Conservation (phyloP, 2,797 vertebrate species). For the Mus minutoides region DNA sequence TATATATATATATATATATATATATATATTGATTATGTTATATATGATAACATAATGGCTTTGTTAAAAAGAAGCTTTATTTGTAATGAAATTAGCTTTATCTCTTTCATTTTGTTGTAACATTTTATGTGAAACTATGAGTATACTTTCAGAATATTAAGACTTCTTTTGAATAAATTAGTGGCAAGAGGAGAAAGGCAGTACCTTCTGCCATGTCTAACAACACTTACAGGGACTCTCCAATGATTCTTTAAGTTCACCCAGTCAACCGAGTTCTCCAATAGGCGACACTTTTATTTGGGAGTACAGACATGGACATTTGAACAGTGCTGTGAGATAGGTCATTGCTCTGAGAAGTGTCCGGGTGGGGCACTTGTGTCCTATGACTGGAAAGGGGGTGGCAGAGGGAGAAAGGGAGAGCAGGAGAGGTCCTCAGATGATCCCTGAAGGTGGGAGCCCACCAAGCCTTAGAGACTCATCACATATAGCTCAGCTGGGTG, state of each 20-base stretch:
- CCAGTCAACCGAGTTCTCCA: neutral
- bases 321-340: neutral
- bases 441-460: neutral
- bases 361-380: neutral
- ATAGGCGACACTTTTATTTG: neutral
- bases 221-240: neutral
- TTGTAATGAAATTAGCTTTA: neutral
- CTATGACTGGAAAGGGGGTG: neutral
- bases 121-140: conserved; percentile 7
- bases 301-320: neutral
- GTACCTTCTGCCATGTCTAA: neutral
- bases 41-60: neutral
- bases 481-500: neutral
- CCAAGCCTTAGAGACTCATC: neutral
- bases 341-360: rapidly evolving
- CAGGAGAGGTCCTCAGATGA: neutral
- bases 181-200: neutral
- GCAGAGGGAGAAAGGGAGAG: neutral
- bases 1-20: too few relatives aligned
- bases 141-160: neutral
- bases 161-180: conserved; percentile 13
- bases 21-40: too few relatives aligned
- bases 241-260: neutral
- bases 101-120: neutral
- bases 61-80: conserved; percentile 42